Percentiles rank a stretch among this genome's conserved stretches.
Evolutionary conservation across 1,140 invertebrate genomes (phyloP).

Genomic region (Coboldia fuscipes): DNA sequence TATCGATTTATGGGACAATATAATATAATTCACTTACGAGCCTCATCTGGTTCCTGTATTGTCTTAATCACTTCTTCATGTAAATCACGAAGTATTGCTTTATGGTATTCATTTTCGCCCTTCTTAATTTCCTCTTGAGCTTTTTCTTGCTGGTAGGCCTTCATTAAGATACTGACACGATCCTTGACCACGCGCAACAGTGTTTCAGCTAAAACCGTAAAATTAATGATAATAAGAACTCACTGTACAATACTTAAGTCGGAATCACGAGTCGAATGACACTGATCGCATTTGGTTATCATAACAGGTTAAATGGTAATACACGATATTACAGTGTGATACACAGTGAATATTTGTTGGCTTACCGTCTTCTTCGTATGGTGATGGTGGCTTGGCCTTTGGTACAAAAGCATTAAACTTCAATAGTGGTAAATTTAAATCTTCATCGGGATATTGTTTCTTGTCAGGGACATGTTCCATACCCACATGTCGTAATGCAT

Average conservation of each 20-base stretch:
- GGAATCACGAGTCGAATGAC: no score
- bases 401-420: neutral
- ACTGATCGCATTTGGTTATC: no score
- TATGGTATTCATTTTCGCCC: neutral
- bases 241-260: no score
- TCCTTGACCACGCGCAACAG: slow-evolving; percentile 13
- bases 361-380: neutral
- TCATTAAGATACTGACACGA: slow-evolving; percentile 14
- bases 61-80: neutral
- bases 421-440: neutral
- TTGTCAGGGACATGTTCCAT: neutral
- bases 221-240: no score
- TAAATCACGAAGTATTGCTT: neutral
- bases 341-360: no score
- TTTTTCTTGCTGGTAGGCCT: slow-evolving; percentile 11
- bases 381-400: neutral
- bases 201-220: slow-evolving; percentile 13
- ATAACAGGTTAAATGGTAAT: no score
- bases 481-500: neutral
- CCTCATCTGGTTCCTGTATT: neutral
- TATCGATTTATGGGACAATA: neutral
- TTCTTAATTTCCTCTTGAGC: neutral
- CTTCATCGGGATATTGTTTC: neutral
- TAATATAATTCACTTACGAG: neutral
- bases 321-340: no score